Evolutionary conservation across 2,888 invertebrate species (phyloP).

Genomic region (Allophyes oxyacanthae): DNA sequence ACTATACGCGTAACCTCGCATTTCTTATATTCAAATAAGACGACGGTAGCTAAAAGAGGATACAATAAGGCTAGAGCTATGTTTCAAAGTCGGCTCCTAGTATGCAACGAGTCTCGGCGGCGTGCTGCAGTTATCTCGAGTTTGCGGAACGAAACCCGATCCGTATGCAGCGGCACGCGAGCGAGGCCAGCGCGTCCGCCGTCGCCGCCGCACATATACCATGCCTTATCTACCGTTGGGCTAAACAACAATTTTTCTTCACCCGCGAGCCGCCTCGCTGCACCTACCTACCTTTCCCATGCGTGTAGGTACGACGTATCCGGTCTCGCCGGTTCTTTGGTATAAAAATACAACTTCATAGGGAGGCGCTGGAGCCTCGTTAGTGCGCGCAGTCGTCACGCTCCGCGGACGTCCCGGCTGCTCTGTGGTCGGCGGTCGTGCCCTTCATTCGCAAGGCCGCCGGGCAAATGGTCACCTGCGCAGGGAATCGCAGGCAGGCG

Average conservation of each 20-base stretch:
- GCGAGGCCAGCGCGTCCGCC: conserved; percentile 76
- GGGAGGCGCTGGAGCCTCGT: conserved; percentile 44
- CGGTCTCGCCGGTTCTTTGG: conserved; percentile 50
- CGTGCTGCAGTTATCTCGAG: conserved; percentile 81
- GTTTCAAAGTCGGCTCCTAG: conserved; percentile 77
- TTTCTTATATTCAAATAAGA: conserved; percentile 81
- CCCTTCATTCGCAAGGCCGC: conserved; percentile 73
- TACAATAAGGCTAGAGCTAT: conserved; percentile 76
- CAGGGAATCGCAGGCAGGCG: conserved; percentile 57
- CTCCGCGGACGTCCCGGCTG: conserved; percentile 54
- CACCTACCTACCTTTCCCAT: conserved; percentile 63
- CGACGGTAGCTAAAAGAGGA: conserved; percentile 73
- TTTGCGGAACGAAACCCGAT: conserved; percentile 88
- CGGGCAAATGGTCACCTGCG: conserved; percentile 74
- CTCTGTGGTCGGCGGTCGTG: conserved; percentile 53
- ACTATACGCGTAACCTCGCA: conserved; percentile 75
- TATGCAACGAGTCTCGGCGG: conserved; percentile 71
- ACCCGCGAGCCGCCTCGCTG: conserved; percentile 50
- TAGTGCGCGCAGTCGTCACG: conserved; percentile 57
- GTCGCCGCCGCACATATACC: conserved; percentile 51
- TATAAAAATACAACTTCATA: conserved; percentile 35
- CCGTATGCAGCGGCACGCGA: conserved; percentile 78
- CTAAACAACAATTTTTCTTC: conserved; percentile 55
- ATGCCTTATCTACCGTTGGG: conserved; percentile 47
- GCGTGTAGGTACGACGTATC: conserved; percentile 24